Conservation (phyloP, 2,113 vertebrate species). For the Tauraco erythrolophus region DNA sequence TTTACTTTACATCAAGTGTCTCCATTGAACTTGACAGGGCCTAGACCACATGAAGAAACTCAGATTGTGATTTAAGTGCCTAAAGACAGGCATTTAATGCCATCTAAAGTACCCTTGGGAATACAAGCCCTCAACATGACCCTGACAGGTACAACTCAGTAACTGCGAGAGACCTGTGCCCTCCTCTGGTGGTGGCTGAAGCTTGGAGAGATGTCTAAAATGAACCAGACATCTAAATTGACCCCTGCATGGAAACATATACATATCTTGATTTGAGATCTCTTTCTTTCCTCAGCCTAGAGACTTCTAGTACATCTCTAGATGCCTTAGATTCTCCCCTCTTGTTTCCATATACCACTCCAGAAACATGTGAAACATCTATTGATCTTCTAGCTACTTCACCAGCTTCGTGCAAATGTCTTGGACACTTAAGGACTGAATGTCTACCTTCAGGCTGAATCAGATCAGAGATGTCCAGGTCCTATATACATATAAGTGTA, state of each 20-base stretch:
- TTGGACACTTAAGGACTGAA: neutral
- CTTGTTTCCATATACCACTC: neutral
- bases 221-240: neutral
- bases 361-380: neutral
- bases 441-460: neutral
- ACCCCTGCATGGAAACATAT: neutral
- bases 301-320: neutral
- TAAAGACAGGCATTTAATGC: neutral
- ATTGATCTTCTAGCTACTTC: neutral
- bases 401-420: neutral
- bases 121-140: neutral
- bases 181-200: neutral
- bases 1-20: neutral
- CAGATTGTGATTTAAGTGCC: neutral
- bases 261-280: neutral
- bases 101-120: neutral
- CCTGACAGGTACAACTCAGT: neutral
- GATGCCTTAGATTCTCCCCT: neutral
- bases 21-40: neutral
- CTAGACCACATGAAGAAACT: neutral
- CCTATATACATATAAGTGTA: rapidly evolving
- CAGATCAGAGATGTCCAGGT: neutral
- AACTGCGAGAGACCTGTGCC: neutral
- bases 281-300: neutral
- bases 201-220: neutral